Conservation (phyloP, 2,797 vertebrate genomes). For the Acipenser oxyrinchus region DNA sequence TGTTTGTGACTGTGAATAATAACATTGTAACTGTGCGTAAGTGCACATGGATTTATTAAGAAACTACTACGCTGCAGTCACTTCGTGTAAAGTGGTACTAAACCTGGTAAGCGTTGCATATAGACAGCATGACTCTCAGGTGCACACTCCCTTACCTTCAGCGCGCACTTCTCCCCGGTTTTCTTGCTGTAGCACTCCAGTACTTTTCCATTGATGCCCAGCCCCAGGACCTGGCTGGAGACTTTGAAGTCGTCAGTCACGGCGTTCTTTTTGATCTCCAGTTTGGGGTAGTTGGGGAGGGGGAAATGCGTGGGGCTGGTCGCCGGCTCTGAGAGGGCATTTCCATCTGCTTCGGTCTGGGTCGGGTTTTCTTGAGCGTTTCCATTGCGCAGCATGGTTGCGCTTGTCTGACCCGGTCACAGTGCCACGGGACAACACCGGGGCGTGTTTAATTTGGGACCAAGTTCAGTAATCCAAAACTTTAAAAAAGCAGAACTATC, state of each 20-base stretch:
- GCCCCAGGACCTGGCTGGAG: conserved; percentile 84
- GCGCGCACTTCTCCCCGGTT: conserved; percentile 84
- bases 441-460: no score
- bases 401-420: neutral
- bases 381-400: conserved; percentile 61
- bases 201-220: conserved; percentile 97
- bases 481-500: no score
- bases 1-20: no score
- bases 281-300: conserved; percentile 52
- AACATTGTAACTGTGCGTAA: neutral
- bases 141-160: conserved; percentile 71
- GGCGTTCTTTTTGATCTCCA: conserved; percentile 83
- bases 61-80: neutral
- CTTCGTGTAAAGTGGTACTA: no score
- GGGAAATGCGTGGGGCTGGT: conserved; percentile 38
- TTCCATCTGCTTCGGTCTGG: conserved; percentile 7
- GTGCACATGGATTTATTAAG: neutral
- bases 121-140: neutral
- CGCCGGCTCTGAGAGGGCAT: conserved; percentile 12
- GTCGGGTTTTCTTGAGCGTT: conserved; percentile 36
- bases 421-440: neutral
- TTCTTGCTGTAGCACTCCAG: conserved; percentile 81
- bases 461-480: no score
- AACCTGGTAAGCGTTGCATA: no score
- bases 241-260: conserved; percentile 94